Percentiles rank a stretch among this genome's conserved stretches.
phyloP scores from a whole-genome alignment of 1,140 invertebrate species.

The Oreohelix idahoensis region DNA sequence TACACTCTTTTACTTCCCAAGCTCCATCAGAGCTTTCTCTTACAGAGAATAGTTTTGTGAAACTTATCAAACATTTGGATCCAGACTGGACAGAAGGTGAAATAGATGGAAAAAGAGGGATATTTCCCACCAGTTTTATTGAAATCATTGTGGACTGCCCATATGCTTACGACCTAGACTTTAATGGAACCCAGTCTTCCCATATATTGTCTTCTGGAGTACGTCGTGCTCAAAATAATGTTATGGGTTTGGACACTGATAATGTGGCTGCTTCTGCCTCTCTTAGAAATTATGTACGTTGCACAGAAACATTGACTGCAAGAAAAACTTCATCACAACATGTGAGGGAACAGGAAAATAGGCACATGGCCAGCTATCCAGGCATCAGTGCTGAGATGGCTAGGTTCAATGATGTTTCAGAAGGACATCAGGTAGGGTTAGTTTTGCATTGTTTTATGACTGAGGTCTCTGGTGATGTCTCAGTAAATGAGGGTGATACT shows the following conservation, averaged over 20 bases:
- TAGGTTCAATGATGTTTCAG: background rate
- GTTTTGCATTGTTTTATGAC: conserved; percentile 76
- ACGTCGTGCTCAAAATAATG: background rate
- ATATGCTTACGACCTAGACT: conserved; percentile 33
- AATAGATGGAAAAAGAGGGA: conserved; percentile 76
- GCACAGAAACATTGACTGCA: too few species aligned
- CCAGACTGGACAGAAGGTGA: conserved; percentile 80
- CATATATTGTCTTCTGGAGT: background rate
- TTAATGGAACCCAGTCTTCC: background rate
- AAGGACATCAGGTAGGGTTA: conserved; percentile 57
- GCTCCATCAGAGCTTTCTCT: conserved; percentile 79
- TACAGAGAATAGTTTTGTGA: conserved; percentile 77
- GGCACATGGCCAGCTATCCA: too few species aligned
- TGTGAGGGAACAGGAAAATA: too few species aligned
- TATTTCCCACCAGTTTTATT: conserved; percentile 79
- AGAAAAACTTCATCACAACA: too few species aligned
- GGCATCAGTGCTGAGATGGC: too few species aligned
- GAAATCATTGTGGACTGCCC: conserved; percentile 80
- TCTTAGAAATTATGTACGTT: background rate
- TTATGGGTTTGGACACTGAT: background rate
- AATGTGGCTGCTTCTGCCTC: background rate
- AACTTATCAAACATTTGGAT: conserved; percentile 78
- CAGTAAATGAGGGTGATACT: conserved; percentile 75
- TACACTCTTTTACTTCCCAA: conserved; percentile 78
- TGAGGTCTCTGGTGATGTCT: conserved; percentile 76